Base-by-base conservation (phyloP, 2,888 invertebrate genomes). In the Cancer borealis region DNA sequence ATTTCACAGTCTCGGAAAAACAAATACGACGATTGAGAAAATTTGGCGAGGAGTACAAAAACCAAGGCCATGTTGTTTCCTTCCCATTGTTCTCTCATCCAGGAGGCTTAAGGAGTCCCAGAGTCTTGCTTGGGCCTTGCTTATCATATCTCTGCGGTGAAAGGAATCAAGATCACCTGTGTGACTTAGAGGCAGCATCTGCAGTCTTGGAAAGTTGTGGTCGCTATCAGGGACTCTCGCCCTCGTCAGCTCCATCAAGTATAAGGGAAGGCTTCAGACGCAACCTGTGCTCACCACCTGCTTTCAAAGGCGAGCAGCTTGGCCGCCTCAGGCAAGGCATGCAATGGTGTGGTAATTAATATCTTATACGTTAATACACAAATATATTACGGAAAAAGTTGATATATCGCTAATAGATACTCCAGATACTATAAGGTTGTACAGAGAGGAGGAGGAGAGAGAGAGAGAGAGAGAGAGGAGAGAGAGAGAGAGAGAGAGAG, bases 401-500 rank as follows among this genome's bases (percentile, higher is more conserved):
- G 12, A 49, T 21, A 60, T 60, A 10, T 1, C 21, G 21, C 60
- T 60, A 60, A 60, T 21, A 60, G 21, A 3, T 17, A 54, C 14
- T 54, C 2, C 54, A 10, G 12, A 54, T 14, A 14, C 17, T 3
- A 17, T 17, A 54, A 54, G 12, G 54, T 54, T 54, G 54, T n/a
- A 8, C 26, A 73, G 73, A 73, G n/a, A n/a, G 21, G n/a, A 73
- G 73, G n/a, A 26, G n/a, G n/a, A 73, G 73, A 73, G 73, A 73
- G 73, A n/a, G 73, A 73, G 73, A 73, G 73, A n/a, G 73, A 73
- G 73, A 73, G n/a, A 73, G 17, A 12, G 73, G 73, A 79, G 73
- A 79, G 26, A 79, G 73, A 79, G 73, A 79, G 73, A 79, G 26
- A 79, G 73, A 79, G 73, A 79, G 73, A 79, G 73, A 12, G 73